phyloP scores from a whole-genome alignment of 2,113 vertebrate genomes.

The Pterocles burchelli region DNA sequence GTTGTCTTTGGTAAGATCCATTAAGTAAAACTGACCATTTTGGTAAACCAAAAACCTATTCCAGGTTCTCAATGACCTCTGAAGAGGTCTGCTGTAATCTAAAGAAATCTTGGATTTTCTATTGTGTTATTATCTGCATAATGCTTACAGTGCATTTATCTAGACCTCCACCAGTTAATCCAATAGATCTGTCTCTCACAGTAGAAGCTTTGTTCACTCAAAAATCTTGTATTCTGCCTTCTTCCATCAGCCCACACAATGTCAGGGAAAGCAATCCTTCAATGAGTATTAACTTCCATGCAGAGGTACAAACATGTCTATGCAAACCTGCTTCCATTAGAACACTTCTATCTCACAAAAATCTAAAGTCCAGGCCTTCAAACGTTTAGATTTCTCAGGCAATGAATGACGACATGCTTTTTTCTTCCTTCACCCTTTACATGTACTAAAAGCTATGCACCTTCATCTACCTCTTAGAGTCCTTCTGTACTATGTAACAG shows the following conservation, averaged over 20 bases:
- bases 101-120: background rate
- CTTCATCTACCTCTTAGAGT: background rate
- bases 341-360: background rate
- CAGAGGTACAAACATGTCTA: background rate
- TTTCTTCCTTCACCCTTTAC: background rate
- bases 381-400: background rate
- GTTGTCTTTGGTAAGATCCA: background rate
- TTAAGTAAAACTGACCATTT: background rate
- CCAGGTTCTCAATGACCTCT: background rate
- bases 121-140: background rate
- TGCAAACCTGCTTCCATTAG: background rate
- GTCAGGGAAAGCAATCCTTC: background rate
- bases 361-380: background rate
- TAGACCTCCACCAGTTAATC: background rate
- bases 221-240: background rate
- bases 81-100: background rate
- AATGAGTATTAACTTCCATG: background rate
- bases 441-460: background rate
- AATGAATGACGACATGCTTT: background rate
- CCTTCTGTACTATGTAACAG: background rate
- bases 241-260: background rate
- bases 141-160: background rate
- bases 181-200: background rate
- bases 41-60: background rate
- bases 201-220: background rate